phyloP scores from a whole-genome alignment of 2,888 invertebrate genomes.

The Craniophora ligustri region DNA sequence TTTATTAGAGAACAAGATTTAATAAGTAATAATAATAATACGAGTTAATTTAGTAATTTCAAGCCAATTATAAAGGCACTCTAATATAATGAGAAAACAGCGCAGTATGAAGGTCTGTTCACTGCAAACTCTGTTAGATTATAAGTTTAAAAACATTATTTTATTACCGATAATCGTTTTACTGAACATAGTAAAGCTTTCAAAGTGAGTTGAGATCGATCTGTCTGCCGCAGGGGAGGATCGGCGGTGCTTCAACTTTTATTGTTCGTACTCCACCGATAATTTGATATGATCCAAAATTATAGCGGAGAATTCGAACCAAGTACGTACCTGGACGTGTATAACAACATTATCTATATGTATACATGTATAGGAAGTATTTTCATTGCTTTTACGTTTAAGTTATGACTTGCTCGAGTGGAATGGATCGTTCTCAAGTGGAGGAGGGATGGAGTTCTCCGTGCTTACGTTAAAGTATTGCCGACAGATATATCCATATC shows the following conservation, averaged over 20 bases:
- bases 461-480: constrained; percentile 13
- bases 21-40: too few relatives aligned
- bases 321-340: background rate
- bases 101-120: background rate
- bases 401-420: constrained; percentile 11
- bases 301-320: constrained; percentile 13
- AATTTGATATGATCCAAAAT: constrained; percentile 25
- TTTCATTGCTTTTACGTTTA: constrained; percentile 16
- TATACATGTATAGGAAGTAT: too few relatives aligned
- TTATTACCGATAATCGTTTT: constrained; percentile 43
- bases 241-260: constrained; percentile 33
- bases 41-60: too few relatives aligned
- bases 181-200: constrained; percentile 51
- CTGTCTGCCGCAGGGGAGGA: constrained; percentile 4
- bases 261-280: constrained; percentile 33
- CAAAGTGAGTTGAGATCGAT: constrained; percentile 36
- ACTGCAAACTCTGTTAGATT: background rate
- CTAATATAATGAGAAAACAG: background rate
- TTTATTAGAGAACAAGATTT: too few relatives aligned
- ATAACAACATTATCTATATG: constrained; percentile 1
- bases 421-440: too few relatives aligned
- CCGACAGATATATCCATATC: too few relatives aligned
- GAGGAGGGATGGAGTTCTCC: too few relatives aligned
- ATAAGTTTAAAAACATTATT: constrained; percentile 32
- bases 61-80: too few relatives aligned